Evolutionary conservation across 2,797 vertebrate species (phyloP).

Genomic region (Acanthurus lineatus): DNA sequence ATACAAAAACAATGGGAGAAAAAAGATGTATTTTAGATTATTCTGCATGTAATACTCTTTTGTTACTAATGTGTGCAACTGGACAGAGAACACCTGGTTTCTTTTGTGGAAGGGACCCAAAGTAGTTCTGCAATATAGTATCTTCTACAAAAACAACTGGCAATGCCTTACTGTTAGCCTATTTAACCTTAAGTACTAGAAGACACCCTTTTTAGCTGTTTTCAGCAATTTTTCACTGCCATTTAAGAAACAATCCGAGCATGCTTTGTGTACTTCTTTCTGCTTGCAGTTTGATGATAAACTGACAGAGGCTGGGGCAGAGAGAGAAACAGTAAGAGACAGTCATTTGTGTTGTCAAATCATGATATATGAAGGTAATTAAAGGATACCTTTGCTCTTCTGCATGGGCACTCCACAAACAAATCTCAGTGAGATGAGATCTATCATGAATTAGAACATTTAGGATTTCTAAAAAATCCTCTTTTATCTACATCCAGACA

Average conservation of each 20-base stretch:
- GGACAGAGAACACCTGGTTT: slow-evolving; percentile 52
- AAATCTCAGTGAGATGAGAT: slow-evolving; percentile 30
- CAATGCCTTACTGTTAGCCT: slow-evolving; percentile 28
- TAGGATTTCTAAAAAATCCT: slow-evolving; percentile 53
- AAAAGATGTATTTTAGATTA: slow-evolving; percentile 36
- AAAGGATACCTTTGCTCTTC: slow-evolving; percentile 60
- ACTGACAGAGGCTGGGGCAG: slow-evolving; percentile 20
- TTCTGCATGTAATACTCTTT: slow-evolving; percentile 28
- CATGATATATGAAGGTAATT: slow-evolving; percentile 72
- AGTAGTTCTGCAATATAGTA: slow-evolving; percentile 41
- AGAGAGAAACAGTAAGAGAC: slow-evolving; percentile 38
- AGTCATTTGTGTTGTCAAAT: slow-evolving; percentile 35
- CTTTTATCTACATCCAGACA: slow-evolving; percentile 68
- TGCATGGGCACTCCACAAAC: slow-evolving; percentile 44
- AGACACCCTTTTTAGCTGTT: neutral
- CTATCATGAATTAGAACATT: slow-evolving; percentile 56
- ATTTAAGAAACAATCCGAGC: slow-evolving; percentile 1
- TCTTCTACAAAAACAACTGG: slow-evolving; percentile 51
- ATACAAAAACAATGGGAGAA: slow-evolving; percentile 28
- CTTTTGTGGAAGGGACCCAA: slow-evolving; percentile 45
- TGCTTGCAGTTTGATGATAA: slow-evolving; percentile 11
- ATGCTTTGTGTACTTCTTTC: neutral
- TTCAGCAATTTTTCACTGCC: slow-evolving; percentile 10
- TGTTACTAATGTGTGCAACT: slow-evolving; percentile 12
- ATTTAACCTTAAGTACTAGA: slow-evolving; percentile 1